Base-by-base conservation (phyloP, 2,888 invertebrate genomes). In the Torymus aiolomorphi region DNA sequence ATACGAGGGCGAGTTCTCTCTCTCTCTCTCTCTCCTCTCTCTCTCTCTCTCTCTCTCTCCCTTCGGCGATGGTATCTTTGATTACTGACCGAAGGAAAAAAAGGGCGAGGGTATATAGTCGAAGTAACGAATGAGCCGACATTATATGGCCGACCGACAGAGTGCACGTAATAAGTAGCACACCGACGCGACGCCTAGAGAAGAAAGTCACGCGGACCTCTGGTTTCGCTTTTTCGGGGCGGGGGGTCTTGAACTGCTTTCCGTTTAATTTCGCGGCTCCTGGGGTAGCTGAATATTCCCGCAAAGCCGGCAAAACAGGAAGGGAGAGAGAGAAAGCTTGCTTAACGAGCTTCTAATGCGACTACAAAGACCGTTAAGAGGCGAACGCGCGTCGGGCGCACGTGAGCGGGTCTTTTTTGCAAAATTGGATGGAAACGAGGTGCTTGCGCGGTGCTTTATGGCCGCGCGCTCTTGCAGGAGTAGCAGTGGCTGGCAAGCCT, bases 261-360 rank as follows among this genome's bases (percentile, higher is more conserved):
- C 24, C 24, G 24, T 24, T 24, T 24, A 24, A 24, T 24, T 24
- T 24, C 24, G 24, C 24, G 24, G 24, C 24, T 24, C 24, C 2
- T 3, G 2, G 24, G 2, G 3, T 24, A 24, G 24, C 24, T 24
- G 24, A 24, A 24, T 20, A 3, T 2, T 14, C 52, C 18, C 24
- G 11, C 24, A 56, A 14, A 20, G 51, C 1, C 5, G 51, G 51
- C 49, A 20, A 54, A 54, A 54, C n/a, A 12, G 65, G 8, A 57
- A 8, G 31, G 24, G 5, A 42, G 12, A 31, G 16, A 69, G 42
- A 52, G 24, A 20, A 13, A 51, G 20, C 20, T 24, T 78, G 84
- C 82, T 82, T 85, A 84, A 84, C 83, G 85, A 84, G 83, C 80
- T 81, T 84, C 84, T 83, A 83, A 83, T 81, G 75, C 82, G 80